Conservation (phyloP, 2,113 vertebrate species). For the Chunga burmeisteri region DNA sequence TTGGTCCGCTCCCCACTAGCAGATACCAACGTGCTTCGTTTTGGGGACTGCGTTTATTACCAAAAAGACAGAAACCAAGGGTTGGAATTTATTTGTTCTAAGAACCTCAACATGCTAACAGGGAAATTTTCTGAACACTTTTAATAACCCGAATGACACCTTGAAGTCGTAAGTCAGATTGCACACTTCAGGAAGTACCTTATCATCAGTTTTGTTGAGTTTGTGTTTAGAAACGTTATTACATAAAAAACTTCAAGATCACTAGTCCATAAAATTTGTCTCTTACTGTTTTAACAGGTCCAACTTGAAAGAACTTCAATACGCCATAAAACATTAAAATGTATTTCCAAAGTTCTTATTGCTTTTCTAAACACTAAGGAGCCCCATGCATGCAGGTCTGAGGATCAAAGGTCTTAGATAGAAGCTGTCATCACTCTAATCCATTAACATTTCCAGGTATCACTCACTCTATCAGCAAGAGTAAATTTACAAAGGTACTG, state of each 20-base stretch:
- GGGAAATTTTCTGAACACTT: neutral
- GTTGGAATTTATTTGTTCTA: neutral
- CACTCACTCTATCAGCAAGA: neutral
- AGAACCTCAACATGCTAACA: neutral
- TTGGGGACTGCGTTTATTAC: neutral
- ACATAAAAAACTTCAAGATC: neutral
- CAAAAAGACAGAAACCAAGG: neutral
- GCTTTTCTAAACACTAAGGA: neutral
- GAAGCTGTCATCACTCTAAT: neutral
- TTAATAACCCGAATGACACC: neutral
- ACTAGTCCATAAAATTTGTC: neutral
- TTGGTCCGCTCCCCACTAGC: neutral
- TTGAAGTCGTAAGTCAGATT: neutral
- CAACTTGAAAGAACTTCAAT: neutral
- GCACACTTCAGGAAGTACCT: neutral
- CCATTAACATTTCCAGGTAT: neutral
- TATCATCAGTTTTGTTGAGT: neutral
- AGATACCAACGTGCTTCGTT: accelerated
- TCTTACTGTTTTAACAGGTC: neutral
- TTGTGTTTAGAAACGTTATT: neutral
- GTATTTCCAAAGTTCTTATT: neutral
- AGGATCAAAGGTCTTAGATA: neutral
- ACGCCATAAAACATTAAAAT: neutral
- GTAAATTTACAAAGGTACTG: neutral
- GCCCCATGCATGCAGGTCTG: accelerated